These are phyloP conservation scores for Drosophila lacertosa DNA, from an alignment of 1,140 invertebrate species.

Conservation along the genomic window DNA sequence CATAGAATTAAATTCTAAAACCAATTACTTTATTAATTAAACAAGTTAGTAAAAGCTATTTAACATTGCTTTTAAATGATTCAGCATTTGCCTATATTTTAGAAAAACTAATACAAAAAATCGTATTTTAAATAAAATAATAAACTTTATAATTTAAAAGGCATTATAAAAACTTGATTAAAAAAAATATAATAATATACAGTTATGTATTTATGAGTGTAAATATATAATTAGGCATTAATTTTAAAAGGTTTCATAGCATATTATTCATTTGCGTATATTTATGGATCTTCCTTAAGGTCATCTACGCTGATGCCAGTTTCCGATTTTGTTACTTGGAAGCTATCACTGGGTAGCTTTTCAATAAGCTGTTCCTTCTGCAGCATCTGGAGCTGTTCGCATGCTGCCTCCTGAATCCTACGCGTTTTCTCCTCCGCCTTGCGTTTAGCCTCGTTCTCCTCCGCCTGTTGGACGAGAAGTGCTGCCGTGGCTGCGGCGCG, in stretches of 20 bases:
- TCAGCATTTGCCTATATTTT: too few species aligned
- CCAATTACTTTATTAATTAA: too few species aligned
- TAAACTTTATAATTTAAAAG: too few species aligned
- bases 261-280: not conserved
- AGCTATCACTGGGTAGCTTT: slow-evolving; percentile 67
- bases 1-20: too few species aligned
- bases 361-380: slow-evolving; percentile 58
- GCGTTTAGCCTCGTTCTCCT: slow-evolving; percentile 70
- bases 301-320: slow-evolving; percentile 50
- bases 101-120: too few species aligned
- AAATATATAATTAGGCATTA: too few species aligned
- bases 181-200: too few species aligned
- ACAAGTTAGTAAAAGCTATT: too few species aligned
- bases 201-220: too few species aligned
- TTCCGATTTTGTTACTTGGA: slow-evolving; percentile 58
- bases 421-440: slow-evolving; percentile 67
- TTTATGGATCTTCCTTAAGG: slow-evolving; percentile 48
- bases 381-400: slow-evolving; percentile 67
- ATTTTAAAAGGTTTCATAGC: not conserved
- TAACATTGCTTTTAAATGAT: too few species aligned
- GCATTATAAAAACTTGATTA: too few species aligned
- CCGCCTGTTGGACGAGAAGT: slow-evolving; percentile 63
- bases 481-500: slow-evolving; percentile 69
- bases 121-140: too few species aligned
- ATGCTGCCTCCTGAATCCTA: slow-evolving; percentile 74